Conservation (phyloP, 2,113 vertebrate genomes). For the Chitala chitala region DNA sequence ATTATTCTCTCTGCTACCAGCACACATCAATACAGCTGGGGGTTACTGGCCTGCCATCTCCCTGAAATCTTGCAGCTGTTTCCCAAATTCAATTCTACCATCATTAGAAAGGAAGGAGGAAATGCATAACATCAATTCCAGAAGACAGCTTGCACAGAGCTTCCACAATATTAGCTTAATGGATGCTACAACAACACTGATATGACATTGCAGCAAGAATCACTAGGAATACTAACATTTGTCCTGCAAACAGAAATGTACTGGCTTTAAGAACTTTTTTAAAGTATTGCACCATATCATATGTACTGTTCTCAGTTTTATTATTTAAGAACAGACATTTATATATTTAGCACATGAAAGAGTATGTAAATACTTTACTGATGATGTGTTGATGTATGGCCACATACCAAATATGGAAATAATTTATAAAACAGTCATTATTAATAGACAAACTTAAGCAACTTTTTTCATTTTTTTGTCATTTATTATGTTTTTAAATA, state of each 20-base stretch:
- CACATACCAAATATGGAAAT: no score
- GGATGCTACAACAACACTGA: not conserved
- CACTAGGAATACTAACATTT: not conserved
- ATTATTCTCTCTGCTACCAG: no score
- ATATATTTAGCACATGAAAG: no score
- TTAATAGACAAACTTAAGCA: no score
- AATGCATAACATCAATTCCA: not conserved
- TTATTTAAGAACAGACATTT: no score
- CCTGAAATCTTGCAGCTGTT: not conserved
- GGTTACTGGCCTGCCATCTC: no score
- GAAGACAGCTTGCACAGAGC: not conserved
- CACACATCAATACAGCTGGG: no score
- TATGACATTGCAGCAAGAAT: not conserved
- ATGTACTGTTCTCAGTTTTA: no score
- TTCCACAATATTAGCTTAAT: not conserved
- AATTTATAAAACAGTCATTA: no score
- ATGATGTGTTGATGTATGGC: no score
- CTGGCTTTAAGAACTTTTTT: not conserved
- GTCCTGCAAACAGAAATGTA: not conserved
- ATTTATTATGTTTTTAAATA: constrained; percentile 62
- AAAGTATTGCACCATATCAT: no score
- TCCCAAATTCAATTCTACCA: not conserved
- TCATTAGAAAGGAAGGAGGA: constrained; percentile 16
- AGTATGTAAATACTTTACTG: no score
- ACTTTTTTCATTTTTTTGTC: constrained; percentile 41